A percentile compares a stretch with the other conserved stretches of the same genome.
These are phyloP conservation scores for Merops nubicus DNA, from an alignment of 2,113 vertebrate species.

Conservation along the genomic window DNA sequence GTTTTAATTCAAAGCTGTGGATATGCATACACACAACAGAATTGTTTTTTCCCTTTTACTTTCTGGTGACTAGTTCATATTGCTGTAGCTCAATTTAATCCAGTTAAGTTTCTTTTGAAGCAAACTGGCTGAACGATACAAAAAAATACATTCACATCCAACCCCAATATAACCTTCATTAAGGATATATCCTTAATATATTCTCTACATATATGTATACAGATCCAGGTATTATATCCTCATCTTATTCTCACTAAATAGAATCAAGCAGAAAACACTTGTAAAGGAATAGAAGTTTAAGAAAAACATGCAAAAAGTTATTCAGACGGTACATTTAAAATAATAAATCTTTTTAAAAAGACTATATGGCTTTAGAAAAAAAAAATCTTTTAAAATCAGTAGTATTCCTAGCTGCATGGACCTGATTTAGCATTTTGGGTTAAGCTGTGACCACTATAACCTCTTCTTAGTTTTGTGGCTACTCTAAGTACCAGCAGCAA, in stretches of 20 bases:
- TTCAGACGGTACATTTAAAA: neutral
- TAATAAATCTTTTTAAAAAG: neutral
- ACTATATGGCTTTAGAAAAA: neutral
- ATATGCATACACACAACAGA: neutral
- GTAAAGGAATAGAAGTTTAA: neutral
- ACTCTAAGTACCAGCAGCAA: neutral
- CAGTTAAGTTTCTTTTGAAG: neutral
- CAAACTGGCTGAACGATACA: neutral
- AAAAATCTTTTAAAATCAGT: neutral
- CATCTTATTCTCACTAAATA: neutral
- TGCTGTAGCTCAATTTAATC: neutral
- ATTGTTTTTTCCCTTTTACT: neutral
- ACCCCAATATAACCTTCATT: neutral
- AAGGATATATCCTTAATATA: neutral
- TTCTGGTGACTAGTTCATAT: neutral
- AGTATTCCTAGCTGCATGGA: neutral
- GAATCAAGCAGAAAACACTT: neutral
- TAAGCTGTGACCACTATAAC: neutral
- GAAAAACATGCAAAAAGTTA: neutral
- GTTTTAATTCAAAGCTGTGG: neutral
- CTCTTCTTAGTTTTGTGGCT: neutral
- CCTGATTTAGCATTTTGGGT: neutral
- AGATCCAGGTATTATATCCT: neutral
- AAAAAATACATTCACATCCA: neutral
- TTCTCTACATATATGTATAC: neutral